A percentile compares a stretch with the other conserved stretches of the same genome.
Evolutionary conservation across 2,797 vertebrate genomes (phyloP).

Genomic region (Menidia menidia): DNA sequence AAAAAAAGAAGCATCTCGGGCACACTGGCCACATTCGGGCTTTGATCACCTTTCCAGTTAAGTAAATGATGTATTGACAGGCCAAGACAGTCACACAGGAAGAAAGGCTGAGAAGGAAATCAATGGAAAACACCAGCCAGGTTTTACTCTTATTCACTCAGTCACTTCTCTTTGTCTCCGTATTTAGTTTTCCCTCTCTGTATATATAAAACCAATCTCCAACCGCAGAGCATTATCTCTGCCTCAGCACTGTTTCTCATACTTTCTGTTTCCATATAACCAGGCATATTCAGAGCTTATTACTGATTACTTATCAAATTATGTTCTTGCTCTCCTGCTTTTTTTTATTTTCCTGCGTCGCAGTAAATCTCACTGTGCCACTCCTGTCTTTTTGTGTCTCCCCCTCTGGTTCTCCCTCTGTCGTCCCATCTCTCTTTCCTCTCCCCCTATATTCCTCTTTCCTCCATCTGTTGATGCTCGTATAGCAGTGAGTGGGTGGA

Average conservation of each 20-base stretch:
- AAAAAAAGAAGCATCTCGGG: conserved; percentile 1
- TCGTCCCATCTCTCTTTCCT: conserved; percentile 13
- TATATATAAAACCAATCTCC: neutral
- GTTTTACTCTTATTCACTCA: conserved; percentile 33
- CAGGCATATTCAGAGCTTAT: neutral
- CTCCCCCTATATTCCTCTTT: conserved; percentile 15
- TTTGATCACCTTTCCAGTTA: conserved; percentile 23
- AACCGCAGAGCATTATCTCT: neutral
- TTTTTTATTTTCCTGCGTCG: neutral
- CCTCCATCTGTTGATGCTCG: conserved; percentile 65
- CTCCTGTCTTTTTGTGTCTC: conserved; percentile 34
- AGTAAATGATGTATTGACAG: conserved; percentile 45
- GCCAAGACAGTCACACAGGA: conserved; percentile 29
- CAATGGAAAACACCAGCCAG: conserved; percentile 51
- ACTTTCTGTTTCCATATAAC: conserved; percentile 8
- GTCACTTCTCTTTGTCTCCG: neutral
- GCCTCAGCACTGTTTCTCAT: neutral
- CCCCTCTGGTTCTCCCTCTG: conserved; percentile 40
- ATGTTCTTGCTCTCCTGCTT: neutral
- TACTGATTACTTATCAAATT: conserved; percentile 9
- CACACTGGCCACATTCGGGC: conserved; percentile 6
- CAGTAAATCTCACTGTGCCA: conserved; percentile 20
- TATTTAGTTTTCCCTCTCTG: conserved; percentile 2
- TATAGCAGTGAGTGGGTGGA: conserved; percentile 69
- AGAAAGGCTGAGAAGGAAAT: conserved; percentile 47